Evolutionary conservation across 2,113 vertebrate species (phyloP).

Genomic region (Alosa alosa): DNA sequence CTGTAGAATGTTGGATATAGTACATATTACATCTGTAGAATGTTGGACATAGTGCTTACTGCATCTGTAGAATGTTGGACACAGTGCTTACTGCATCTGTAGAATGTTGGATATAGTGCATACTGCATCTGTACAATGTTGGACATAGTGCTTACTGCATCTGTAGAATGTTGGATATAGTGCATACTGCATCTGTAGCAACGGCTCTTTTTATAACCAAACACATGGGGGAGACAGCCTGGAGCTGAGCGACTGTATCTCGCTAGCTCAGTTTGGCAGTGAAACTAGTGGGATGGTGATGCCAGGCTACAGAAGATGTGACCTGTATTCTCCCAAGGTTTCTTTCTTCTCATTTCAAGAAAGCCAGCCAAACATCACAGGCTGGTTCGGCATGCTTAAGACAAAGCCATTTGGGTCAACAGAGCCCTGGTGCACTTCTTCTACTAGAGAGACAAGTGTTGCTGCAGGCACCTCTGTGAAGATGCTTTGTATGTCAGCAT

Average conservation of each 20-base stretch:
- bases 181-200: background rate
- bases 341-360: background rate
- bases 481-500: background rate
- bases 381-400: background rate
- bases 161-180: background rate
- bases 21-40: too few species aligned
- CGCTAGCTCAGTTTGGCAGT: background rate
- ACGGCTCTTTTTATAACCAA: background rate
- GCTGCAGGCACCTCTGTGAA: background rate
- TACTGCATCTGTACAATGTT: too few species aligned
- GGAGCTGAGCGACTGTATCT: background rate
- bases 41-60: too few species aligned
- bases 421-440: background rate
- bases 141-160: too few species aligned
- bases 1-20: too few species aligned
- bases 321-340: background rate
- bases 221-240: background rate
- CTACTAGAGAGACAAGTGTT: background rate
- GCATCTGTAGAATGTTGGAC: too few species aligned
- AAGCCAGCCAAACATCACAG: background rate
- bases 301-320: background rate
- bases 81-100: too few species aligned
- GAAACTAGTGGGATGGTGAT: background rate
- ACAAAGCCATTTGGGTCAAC: background rate
- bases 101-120: too few species aligned